phyloP scores from a whole-genome alignment of 92 coral and sea anemone species.

The Diadumene lineata region DNA sequence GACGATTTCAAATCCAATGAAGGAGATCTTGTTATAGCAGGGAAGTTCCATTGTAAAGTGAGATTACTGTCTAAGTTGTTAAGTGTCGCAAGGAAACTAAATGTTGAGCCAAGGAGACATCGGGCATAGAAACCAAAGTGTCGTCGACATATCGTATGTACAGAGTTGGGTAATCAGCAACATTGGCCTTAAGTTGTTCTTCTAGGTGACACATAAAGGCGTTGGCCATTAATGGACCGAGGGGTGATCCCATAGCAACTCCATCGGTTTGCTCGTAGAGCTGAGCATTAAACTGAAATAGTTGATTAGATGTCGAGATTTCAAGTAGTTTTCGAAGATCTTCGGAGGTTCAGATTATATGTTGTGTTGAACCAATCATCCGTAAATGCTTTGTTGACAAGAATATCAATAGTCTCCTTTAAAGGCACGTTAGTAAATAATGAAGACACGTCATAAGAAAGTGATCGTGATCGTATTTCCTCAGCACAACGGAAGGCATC shows the following conservation, averaged over 20 bases:
- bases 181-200: not conserved
- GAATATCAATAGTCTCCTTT: not conserved
- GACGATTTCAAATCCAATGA: too few species aligned
- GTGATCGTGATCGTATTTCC: not conserved
- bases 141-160: not conserved
- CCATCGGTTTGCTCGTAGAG: slow-evolving; percentile 13
- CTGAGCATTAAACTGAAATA: not conserved
- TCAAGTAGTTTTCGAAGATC: not conserved
- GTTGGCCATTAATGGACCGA: slow-evolving; percentile 2
- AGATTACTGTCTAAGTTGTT: too few species aligned
- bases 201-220: not conserved
- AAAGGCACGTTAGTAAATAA: slow-evolving; percentile 4
- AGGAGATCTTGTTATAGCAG: too few species aligned
- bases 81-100: too few species aligned
- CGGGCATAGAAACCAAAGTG: too few species aligned
- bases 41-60: too few species aligned
- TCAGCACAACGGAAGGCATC: slow-evolving; percentile 31
- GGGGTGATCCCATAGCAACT: slow-evolving; percentile 17
- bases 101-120: too few species aligned
- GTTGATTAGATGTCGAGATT: not conserved
- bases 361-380: slow-evolving; percentile 3
- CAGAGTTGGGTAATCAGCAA: not conserved
- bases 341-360: not conserved
- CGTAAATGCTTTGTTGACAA: not conserved
- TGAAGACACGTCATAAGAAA: not conserved